Base-by-base conservation (phyloP, 2,888 invertebrate species). In the Melinopterus prodromus region DNA sequence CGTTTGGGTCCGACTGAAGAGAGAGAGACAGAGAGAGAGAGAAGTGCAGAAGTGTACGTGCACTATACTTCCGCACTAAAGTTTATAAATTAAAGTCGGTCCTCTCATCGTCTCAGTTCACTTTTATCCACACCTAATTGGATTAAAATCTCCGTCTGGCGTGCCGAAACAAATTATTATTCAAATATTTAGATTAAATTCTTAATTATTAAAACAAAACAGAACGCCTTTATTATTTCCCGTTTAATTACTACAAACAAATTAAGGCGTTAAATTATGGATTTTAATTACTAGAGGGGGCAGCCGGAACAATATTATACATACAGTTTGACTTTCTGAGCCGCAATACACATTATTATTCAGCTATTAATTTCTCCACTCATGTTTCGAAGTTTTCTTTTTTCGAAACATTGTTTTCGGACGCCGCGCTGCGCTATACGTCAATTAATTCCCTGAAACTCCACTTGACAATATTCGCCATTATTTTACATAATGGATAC, bases 111-210 rank as follows among this genome's bases (percentile, higher is more conserved):
- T 71, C 78, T 77, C 36, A 38, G 74, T 72, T 79, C 71, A 38
- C 78, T 78, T 70, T 78, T 74, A 74, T 74, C 74, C 78, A 26
- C 71, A 78, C 80, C 79, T 83, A 83, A 83, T 83, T 83, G 82
- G 80, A 83, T 82, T 82, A 83, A 82, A 83, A 81, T 83, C 79
- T 78, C 75, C 75, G 78, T 72, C 78, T 79, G 81, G 81, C 35
- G 36, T 35, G 74, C 35, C 74, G 74, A 74, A 35, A 16, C 36
- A 74, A 74, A 74, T 74, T 74, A 83, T 83, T 83, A 84, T 83
- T 84, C 82, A 84, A 84, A 83, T 84, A 84, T 84, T 84, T 84
- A 83, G 81, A 84, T 83, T 82, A 80, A 82, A 81, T 83, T 84
- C 84, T 84, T 83, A 84, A 84, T 82, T 82, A 82, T 82, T 80